Base-by-base conservation (phyloP, 2,113 vertebrate species). In the Corydoras maculifer region DNA sequence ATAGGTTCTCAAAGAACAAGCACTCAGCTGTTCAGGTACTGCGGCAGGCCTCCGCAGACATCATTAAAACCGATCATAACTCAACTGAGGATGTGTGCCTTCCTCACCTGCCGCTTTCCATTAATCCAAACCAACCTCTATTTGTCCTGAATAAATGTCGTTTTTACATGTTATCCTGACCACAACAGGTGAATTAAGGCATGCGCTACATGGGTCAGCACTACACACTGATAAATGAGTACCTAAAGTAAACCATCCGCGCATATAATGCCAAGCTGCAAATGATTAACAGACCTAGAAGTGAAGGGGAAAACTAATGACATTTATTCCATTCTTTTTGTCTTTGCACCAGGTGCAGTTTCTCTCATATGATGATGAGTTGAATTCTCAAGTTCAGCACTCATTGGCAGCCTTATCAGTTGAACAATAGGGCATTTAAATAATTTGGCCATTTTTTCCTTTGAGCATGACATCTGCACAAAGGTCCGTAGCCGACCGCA, bases 371-470 rank as follows among this genome's bases (percentile, higher is more conserved):
- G 85, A 90, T 86, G 85, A 89, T 84, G 88, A 89, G 87, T 84
- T 84, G 85, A 82, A 87, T 88, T 88, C 86, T 86, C 71, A 83
- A 81, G 85, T 86, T 85, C 84, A 82, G 86, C 85, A 59, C 88
- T 87, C 86, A 88, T 85, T 85, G 83, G 82, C 82, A 30, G 79
- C 81, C 83, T 87, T 87, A 90, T 88, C 86, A 86, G 85, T 74
- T 82, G 82, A 83, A 88, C 90, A 87, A 90, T 84, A 76, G 83
- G 75, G 62, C 83, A 85, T 86, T 88, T 90, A 83, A 87, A 90
- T 90, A 88, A 90, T 90, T 88, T 79, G 81, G 86, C 86, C 85
- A 88, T 91, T 91, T 90, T 91, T 87, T 83, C 86, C 84, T 80
- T 79, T 14, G 72, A 72, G 80, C 84, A 83, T 88, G 88, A 89